These are phyloP conservation scores for Drosophila obscura DNA, from an alignment of 1,140 invertebrate species.

Conservation along the genomic window DNA sequence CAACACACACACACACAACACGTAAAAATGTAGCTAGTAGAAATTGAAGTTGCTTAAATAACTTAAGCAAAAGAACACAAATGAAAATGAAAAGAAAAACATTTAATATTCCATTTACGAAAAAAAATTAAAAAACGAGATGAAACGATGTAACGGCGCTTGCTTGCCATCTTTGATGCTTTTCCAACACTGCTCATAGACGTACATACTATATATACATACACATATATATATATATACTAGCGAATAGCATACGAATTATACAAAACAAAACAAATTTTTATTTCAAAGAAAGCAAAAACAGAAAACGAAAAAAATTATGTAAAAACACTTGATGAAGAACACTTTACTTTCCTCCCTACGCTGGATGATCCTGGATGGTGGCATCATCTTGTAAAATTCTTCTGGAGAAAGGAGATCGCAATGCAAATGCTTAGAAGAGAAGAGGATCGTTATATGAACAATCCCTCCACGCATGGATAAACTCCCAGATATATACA, in stretches of 20 bases:
- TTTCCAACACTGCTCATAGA: conserved; percentile 75
- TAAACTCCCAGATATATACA: conserved; percentile 12
- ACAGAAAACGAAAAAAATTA: conserved; percentile 38
- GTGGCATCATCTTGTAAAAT: conserved; percentile 43
- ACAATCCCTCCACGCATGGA: conserved; percentile 26
- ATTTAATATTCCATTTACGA: conserved; percentile 72
- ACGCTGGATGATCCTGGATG: conserved; percentile 15
- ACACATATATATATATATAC: conserved; percentile 39
- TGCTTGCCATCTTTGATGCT: conserved; percentile 74
- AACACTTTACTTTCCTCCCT: conserved; percentile 15
- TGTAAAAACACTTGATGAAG: conserved; percentile 67
- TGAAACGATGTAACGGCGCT: conserved; percentile 35
- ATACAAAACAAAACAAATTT: conserved; percentile 29
- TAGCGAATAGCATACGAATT: conserved; percentile 47
- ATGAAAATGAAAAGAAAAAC: conserved; percentile 31
- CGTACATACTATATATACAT: conserved; percentile 53
- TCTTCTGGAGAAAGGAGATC: conserved; percentile 32
- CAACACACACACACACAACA: neutral
- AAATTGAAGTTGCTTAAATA: conserved; percentile 79
- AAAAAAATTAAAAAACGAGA: conserved; percentile 48
- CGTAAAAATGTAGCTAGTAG: conserved; percentile 73
- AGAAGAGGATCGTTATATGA: conserved; percentile 29
- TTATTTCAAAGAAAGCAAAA: conserved; percentile 45
- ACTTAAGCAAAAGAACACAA: conserved; percentile 44
- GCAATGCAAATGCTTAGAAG: conserved; percentile 49